phyloP scores from a whole-genome alignment of 2,797 vertebrate species.

The Kryptolebias ocellatus region DNA sequence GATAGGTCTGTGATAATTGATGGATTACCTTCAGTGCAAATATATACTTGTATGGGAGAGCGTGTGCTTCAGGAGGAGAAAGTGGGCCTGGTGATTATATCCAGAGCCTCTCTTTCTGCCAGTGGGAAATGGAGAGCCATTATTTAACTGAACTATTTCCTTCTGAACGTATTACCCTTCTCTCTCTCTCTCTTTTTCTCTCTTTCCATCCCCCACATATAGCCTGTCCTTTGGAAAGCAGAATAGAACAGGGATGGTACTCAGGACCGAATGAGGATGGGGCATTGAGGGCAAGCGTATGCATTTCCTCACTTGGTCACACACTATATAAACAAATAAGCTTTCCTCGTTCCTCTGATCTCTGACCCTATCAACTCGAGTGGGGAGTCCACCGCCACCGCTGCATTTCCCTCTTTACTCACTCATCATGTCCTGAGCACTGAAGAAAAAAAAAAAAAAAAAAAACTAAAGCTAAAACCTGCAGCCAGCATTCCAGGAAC shows the following conservation, averaged over 20 bases:
- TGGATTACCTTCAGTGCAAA: conserved; percentile 86
- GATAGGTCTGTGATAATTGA: conserved; percentile 85
- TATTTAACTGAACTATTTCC: conserved; percentile 88
- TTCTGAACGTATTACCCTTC: conserved; percentile 82
- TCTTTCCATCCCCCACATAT: conserved; percentile 74
- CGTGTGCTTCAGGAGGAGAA: conserved; percentile 77
- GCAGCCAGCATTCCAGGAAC: conserved; percentile 63
- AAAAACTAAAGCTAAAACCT: conserved; percentile 59
- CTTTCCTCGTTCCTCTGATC: conserved; percentile 71
- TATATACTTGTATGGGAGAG: conserved; percentile 83
- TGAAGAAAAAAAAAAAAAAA: conserved; percentile 35
- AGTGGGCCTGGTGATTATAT: conserved; percentile 73
- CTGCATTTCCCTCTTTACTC: conserved; percentile 55
- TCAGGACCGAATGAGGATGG: conserved; percentile 67
- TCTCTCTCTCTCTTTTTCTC: conserved; percentile 62
- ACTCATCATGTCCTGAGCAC: conserved; percentile 61
- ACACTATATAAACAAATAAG: conserved; percentile 86
- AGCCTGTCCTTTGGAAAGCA: conserved; percentile 82
- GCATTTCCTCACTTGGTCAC: conserved; percentile 80
- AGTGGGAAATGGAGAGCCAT: conserved; percentile 82
- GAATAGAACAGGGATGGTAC: conserved; percentile 74
- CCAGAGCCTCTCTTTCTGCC: conserved; percentile 75
- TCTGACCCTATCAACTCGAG: conserved; percentile 80
- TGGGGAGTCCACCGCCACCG: conserved; percentile 51
- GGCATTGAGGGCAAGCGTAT: conserved; percentile 76